Evolutionary conservation across 2,888 invertebrate genomes (phyloP), one percentile per base, ranked within the genome.

Genomic region (Machimus rusticus): DNA sequence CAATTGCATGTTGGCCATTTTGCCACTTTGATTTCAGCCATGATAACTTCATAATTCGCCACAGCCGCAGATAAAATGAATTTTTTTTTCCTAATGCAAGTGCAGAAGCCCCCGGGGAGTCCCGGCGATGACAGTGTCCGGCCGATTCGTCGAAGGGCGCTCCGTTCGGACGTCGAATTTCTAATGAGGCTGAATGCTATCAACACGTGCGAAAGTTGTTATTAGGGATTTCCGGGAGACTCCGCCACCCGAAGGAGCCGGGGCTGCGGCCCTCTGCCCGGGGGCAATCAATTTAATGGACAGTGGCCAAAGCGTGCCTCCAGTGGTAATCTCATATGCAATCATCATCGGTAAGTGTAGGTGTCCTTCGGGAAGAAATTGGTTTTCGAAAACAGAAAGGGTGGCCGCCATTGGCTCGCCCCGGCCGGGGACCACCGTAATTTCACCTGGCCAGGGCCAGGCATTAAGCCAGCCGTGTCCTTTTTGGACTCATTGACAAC

Each of bases 281-380:
- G n/a, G 23, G n/a, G 23, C 78, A 78, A 78, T 78, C 78, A 78
- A 78, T 78, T 78, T 78, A 78, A 78, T 78, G 78, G 78, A 78
- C 43, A 43, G 23, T 37, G 39, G 23, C 12, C 19, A 66, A 66
- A 66, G 66, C 66, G 19, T 66, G 78, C 43, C 78, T 39, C 5
- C 23, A 78, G 14, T 39, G 78, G 39, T 43, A 78, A 78, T 78
- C 78, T 78, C 43, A 39, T 78, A 78, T 78, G 78, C 43, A 78
- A 78, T 78, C 78, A 78, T 78, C 78, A 43, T 43, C 43, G 39
- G 78, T 43, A 19, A 34, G 43, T 37, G 43, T 78, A 39, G 78
- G 78, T 78, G 78, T 78, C 78, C 78, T 78, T 78, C 43, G 23
- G 43, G 78, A 78, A 43, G 43, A 78, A 78, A 78, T 78, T 78